phyloP scores from a whole-genome alignment of 2,797 vertebrate genomes.

The Sebastes alutus region DNA sequence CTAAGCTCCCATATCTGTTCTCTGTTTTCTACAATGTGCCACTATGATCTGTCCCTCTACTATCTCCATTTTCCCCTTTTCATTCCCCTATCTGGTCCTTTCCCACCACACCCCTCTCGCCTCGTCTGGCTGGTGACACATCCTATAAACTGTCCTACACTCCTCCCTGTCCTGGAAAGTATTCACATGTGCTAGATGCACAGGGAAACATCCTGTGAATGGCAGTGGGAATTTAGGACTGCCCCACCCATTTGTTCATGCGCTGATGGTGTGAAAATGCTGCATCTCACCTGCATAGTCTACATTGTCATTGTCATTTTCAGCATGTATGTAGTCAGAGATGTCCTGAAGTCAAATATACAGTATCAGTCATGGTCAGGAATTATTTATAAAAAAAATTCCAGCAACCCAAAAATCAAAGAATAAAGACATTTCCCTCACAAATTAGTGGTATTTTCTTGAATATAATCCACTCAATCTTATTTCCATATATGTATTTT shows the following conservation, averaged over 20 bases:
- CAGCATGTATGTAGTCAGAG: too few species aligned
- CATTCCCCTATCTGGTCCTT: conserved; percentile 37
- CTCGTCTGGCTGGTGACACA: not conserved
- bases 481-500: too few species aligned
- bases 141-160: not conserved
- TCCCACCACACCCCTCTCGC: conserved; percentile 36
- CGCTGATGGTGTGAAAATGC: conserved; percentile 9
- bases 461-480: too few species aligned
- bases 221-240: not conserved
- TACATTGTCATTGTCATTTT: not conserved
- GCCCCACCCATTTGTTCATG: conserved; percentile 13
- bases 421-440: too few species aligned
- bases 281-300: not conserved
- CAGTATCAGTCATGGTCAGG: too few species aligned
- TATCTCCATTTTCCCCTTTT: conserved; percentile 30
- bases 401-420: too few species aligned
- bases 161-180: conserved; percentile 18
- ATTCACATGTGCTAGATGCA: conserved; percentile 22
- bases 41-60: conserved; percentile 1
- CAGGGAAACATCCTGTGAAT: conserved; percentile 32
- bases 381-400: too few species aligned
- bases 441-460: too few species aligned
- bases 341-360: too few species aligned
- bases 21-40: conserved; percentile 1
- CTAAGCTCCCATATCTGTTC: conserved; percentile 17